Conservation (phyloP, 2,113 vertebrate species). For the Solea solea region DNA sequence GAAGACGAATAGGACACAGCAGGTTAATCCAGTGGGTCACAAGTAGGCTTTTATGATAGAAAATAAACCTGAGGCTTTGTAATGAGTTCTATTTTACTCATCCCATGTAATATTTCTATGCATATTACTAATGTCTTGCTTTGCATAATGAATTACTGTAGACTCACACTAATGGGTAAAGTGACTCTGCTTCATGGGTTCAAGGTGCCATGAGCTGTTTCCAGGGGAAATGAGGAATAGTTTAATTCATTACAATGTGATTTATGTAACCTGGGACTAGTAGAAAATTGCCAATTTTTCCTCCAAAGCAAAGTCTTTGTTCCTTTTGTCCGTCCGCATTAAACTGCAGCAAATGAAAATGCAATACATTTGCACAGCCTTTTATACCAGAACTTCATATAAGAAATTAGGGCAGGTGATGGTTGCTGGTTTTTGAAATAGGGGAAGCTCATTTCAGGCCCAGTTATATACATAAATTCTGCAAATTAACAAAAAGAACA, state of each 20-base stretch:
- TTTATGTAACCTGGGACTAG: conserved; percentile 10
- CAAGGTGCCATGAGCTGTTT: conserved; percentile 34
- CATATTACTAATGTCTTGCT: conserved; percentile 36
- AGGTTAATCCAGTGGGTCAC: conserved; percentile 10
- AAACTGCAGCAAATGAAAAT: not conserved
- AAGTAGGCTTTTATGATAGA: not conserved
- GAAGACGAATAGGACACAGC: not conserved
- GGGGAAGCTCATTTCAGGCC: too few species aligned
- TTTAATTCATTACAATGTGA: conserved; percentile 34
- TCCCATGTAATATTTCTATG: conserved; percentile 29
- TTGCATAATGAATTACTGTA: conserved; percentile 47
- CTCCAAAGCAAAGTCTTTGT: not conserved
- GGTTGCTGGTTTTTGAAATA: too few species aligned
- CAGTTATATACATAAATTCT: too few species aligned
- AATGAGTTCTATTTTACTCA: conserved; percentile 12
- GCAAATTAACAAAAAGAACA: too few species aligned
- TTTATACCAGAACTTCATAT: not conserved
- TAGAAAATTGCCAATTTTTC: not conserved
- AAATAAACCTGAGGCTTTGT: conserved; percentile 32
- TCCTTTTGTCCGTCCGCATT: not conserved
- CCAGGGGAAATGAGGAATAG: conserved; percentile 9
- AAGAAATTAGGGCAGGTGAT: too few species aligned
- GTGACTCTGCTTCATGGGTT: conserved; percentile 22
- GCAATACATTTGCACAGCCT: not conserved
- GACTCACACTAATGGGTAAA: conserved; percentile 38